Conservation (phyloP, 1,140 invertebrate species). For the Dermatophagoides farinae region DNA sequence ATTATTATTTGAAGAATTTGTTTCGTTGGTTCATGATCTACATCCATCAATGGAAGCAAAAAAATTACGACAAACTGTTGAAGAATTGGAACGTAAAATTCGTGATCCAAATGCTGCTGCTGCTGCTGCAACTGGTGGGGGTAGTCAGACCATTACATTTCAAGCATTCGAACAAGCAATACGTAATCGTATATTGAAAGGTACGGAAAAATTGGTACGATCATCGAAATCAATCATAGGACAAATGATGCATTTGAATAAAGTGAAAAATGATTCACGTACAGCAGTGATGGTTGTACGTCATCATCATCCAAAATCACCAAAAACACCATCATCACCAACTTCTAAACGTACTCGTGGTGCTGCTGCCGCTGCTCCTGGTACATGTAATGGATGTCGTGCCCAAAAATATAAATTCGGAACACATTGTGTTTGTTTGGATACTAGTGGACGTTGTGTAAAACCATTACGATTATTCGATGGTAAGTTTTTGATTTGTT, state of each 20-base stretch:
- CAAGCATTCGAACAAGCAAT: neutral
- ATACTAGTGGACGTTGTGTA: neutral
- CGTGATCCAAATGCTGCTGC: neutral
- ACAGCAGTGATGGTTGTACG: neutral
- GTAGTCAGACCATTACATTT: neutral
- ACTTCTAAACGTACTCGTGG: too few relatives aligned
- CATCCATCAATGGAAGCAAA: neutral
- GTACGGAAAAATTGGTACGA: neutral
- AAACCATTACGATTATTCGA: neutral
- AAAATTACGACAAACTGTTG: neutral
- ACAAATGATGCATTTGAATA: neutral
- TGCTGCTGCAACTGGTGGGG: neutral
- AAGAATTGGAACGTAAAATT: neutral
- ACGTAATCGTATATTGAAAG: neutral
- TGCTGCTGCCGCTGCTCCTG: neutral
- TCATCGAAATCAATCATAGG: neutral
- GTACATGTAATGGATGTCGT: neutral
- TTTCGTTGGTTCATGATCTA: neutral
- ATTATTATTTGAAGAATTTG: neutral
- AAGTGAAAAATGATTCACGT: neutral
- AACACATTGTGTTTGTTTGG: neutral
- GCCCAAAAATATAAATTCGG: neutral
- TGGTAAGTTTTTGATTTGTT: neutral
- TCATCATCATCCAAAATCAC: neutral
- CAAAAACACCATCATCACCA: too few relatives aligned